Base-by-base conservation (phyloP, 2,888 invertebrate genomes). In the Epirrhoe tristata region DNA sequence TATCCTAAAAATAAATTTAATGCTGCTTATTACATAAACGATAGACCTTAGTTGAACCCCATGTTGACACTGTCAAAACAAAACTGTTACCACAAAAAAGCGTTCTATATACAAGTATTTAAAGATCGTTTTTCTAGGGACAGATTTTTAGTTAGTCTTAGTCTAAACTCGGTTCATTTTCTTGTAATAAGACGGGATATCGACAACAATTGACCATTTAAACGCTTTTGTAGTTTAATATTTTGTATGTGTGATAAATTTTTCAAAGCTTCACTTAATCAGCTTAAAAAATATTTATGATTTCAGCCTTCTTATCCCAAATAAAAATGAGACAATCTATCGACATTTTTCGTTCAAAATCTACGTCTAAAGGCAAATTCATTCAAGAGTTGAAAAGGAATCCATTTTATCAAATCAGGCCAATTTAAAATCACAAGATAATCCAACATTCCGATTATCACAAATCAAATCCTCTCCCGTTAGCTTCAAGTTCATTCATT, bases 1-100 rank as follows among this genome's bases (percentile, higher is more conserved):
- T 82, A 80, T 84, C 81, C 93, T 92, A 83, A n/a, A 34, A 52
- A 52, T 2, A 24, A 24, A 3, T n/a, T n/a, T n/a, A n/a, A n/a
- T n/a, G n/a, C n/a, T n/a, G n/a, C n/a, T n/a, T n/a, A n/a, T n/a
- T n/a, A n/a, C n/a, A n/a, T n/a, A n/a, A n/a, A n/a, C n/a, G n/a
- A n/a, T n/a, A n/a, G n/a, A n/a, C n/a, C n/a, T n/a, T n/a, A n/a
- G n/a, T n/a, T n/a, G n/a, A n/a, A n/a, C n/a, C n/a, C n/a, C n/a
- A n/a, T n/a, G n/a, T n/a, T n/a, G n/a, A n/a, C n/a, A n/a, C n/a
- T n/a, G n/a, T n/a, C n/a, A n/a, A n/a, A n/a, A n/a, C n/a, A n/a
- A n/a, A n/a, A n/a, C n/a, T n/a, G n/a, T n/a, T n/a, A n/a, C n/a
- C n/a, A n/a, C n/a, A n/a, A n/a, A n/a, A n/a, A n/a, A n/a, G n/a